Conservation (phyloP, 2,113 vertebrate genomes). For the Nettapus auritus region DNA sequence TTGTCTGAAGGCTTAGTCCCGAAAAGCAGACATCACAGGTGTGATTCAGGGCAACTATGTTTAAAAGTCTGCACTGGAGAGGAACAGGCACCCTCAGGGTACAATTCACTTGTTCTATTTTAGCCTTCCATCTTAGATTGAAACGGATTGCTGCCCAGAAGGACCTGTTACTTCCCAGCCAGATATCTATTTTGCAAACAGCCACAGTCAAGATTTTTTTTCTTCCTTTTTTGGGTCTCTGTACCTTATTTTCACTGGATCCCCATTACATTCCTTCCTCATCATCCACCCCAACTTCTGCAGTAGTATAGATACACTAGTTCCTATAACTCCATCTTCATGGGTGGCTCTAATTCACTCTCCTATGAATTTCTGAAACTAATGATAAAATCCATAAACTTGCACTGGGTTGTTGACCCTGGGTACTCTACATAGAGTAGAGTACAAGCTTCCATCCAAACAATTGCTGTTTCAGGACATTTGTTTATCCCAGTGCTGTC, state of each 20-base stretch:
- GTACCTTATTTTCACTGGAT: background rate
- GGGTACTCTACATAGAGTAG: background rate
- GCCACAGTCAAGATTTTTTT: background rate
- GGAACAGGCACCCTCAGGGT: background rate
- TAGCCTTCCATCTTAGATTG: background rate
- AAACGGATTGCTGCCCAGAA: background rate
- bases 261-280: background rate
- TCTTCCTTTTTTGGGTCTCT: background rate
- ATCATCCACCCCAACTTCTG: background rate
- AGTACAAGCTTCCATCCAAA: background rate
- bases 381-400: background rate
- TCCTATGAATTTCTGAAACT: constrained; percentile 6
- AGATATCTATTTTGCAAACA: background rate
- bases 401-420: background rate
- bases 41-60: background rate
- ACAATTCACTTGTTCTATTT: background rate
- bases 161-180: background rate
- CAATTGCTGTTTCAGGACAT: background rate
- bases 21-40: background rate
- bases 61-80: background rate
- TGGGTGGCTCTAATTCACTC: background rate
- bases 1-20: background rate
- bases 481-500: background rate
- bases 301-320: accelerated
- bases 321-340: background rate